Evolutionary conservation across 64 coral and sea anemone species (phyloP).

Genomic region (Platygyra sinensis): DNA sequence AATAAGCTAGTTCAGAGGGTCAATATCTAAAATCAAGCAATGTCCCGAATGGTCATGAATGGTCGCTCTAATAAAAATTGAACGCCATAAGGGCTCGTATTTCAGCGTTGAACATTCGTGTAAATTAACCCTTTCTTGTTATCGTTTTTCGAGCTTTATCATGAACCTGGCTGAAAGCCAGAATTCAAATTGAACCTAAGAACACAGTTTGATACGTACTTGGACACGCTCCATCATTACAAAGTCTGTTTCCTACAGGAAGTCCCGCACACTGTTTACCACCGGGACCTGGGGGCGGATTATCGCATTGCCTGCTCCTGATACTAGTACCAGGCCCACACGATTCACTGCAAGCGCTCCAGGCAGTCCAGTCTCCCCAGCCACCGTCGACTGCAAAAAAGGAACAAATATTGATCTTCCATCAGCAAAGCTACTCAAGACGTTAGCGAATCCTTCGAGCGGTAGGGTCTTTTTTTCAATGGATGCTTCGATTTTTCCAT

Average conservation of each 20-base stretch:
- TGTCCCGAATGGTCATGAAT: too few relatives aligned
- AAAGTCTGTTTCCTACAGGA: neutral
- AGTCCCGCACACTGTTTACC: slow-evolving; percentile 29
- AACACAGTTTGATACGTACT: neutral
- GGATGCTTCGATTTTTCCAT: too few relatives aligned
- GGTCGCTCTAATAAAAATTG: too few relatives aligned
- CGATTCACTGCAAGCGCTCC: slow-evolving; percentile 22
- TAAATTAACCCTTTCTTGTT: too few relatives aligned
- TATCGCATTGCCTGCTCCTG: slow-evolving; percentile 35
- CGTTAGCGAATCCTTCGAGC: too few relatives aligned
- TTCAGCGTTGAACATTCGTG: too few relatives aligned
- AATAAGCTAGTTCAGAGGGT: neutral
- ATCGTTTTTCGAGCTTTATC: too few relatives aligned
- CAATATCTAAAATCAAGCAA: neutral
- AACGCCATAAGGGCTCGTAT: too few relatives aligned
- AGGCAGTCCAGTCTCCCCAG: slow-evolving; percentile 22
- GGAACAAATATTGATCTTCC: too few relatives aligned
- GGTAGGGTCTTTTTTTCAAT: too few relatives aligned
- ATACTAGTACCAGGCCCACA: slow-evolving; percentile 44
- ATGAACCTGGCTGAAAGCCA: too few relatives aligned
- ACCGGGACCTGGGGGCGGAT: slow-evolving; percentile 22
- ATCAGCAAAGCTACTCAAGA: too few relatives aligned
- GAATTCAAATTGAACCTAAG: neutral
- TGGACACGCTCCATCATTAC: slow-evolving; percentile 11
- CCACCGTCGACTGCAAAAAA: slow-evolving; percentile 13